A percentile compares a stretch with the other conserved stretches of the same genome.
Conservation (phyloP, 2,113 vertebrate species). For the Tragelaphus scriptus region DNA sequence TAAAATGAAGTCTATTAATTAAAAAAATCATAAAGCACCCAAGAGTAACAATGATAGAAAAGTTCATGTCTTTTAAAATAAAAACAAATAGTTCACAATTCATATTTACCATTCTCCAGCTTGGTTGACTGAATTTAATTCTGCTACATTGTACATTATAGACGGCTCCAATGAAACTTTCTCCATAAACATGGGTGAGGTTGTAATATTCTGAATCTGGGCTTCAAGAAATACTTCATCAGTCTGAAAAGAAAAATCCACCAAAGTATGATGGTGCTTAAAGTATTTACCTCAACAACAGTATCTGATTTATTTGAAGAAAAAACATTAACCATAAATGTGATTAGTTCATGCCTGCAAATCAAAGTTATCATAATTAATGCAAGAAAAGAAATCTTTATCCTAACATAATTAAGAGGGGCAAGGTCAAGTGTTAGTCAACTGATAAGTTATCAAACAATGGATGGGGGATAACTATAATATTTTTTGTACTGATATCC, state of each 20-base stretch:
- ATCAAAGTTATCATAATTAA: slow-evolving; percentile 84
- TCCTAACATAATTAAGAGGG: slow-evolving; percentile 78
- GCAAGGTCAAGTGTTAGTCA: slow-evolving; percentile 82
- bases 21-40: not conserved
- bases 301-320: slow-evolving; percentile 68
- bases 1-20: not conserved
- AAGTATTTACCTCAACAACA: slow-evolving; percentile 50
- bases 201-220: slow-evolving; percentile 99
- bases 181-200: slow-evolving; percentile 99
- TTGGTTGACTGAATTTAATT: slow-evolving; percentile 87
- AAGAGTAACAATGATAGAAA: slow-evolving; percentile 39
- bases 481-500: slow-evolving; percentile 11
- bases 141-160: slow-evolving; percentile 96
- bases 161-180: slow-evolving; percentile 98
- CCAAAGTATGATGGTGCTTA: slow-evolving; percentile 45
- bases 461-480: slow-evolving; percentile 81
- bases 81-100: not conserved
- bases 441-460: slow-evolving; percentile 79
- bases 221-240: slow-evolving; percentile 99
- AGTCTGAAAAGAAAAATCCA: slow-evolving; percentile 83
- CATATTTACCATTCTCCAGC: slow-evolving; percentile 84
- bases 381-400: slow-evolving; percentile 80
- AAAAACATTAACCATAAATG: slow-evolving; percentile 75
- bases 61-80: slow-evolving; percentile 72
- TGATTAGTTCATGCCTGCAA: slow-evolving; percentile 95